phyloP scores from a whole-genome alignment of 2,113 vertebrate genomes.

The Colinus virginianus region DNA sequence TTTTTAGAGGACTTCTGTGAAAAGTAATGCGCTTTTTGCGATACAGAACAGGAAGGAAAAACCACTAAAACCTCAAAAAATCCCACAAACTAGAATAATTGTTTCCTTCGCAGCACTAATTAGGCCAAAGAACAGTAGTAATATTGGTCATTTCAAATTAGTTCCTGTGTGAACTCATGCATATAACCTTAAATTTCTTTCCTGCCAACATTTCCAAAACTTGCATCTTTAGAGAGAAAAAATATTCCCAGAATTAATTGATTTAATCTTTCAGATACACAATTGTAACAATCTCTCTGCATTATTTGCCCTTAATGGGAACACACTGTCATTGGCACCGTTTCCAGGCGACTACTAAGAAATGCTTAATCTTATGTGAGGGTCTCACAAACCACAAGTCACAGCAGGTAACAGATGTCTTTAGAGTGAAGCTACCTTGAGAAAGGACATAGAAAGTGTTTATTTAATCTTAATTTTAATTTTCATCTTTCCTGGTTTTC shows the following conservation, averaged over 20 bases:
- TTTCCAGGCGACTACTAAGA: constrained; percentile 45
- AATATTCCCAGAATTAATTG: background rate
- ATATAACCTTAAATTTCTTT: background rate
- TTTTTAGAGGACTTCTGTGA: background rate
- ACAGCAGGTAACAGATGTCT: constrained; percentile 3
- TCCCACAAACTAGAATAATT: background rate
- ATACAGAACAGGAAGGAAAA: background rate
- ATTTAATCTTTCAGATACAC: background rate
- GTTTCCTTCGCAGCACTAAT: background rate
- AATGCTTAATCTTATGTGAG: constrained; percentile 24
- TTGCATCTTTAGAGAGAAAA: background rate
- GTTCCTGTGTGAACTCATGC: background rate
- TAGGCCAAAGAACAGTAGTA: background rate
- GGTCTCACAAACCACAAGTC: background rate
- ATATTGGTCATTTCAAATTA: background rate
- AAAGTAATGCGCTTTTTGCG: fast-evolving
- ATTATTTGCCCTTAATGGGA: constrained; percentile 51
- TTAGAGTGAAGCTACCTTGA: background rate
- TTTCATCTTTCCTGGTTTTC: constrained; percentile 19
- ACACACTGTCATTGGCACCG: background rate
- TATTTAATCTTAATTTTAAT: constrained; percentile 33
- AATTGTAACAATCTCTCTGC: background rate
- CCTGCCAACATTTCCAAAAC: background rate
- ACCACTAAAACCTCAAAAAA: background rate
- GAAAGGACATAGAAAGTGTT: background rate